Evolutionary conservation across 1,140 invertebrate genomes (phyloP), one percentile per base, ranked within the genome.

Genomic region (Bacillus rossius): DNA sequence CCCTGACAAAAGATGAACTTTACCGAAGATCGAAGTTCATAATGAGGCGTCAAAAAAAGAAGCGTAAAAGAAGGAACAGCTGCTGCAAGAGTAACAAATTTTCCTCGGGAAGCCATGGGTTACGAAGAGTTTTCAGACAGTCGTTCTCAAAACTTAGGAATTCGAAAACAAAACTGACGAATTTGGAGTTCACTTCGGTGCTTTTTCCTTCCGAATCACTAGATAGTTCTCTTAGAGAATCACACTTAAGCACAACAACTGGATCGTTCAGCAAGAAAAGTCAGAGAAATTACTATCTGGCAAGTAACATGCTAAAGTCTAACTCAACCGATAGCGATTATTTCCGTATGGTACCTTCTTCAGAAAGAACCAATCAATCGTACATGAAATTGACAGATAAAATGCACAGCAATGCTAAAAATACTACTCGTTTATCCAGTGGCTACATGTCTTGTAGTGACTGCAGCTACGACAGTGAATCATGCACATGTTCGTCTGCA

Each of bases 1-100:
- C 91, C 0, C 73, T 94, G 17, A 93, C 89, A 17, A 91, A 93
- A 73, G 92, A 94, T 65, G 91, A 94, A 73, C 77, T 94, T 52
- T 94, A 92, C 69, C 87, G 92, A 68, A 82, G 91, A 66, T 91
- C 89, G 56, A 93, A 92, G 69, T 84, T 84, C 37, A 94, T 94
- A 60, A 93, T 94, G 92, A 81, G 86, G 37, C 81, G 88, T 53
- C 89, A 91, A 64, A 85, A 84, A 69, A 86, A 85, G 65, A 84
- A 84, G 69, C 74, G 73, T 62, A 79, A 63, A 74, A 77, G 61
- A 75, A 77, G 61, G 60, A 75, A 77, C 60, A 80, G 76, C 61
- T 70, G 70, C 53, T 68, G 64, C 8, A 64, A 66, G 8, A 25
- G 20, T 20, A 59, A 59, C 40, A 53, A 47, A 34, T 19, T 40